Base-by-base conservation (phyloP, 1,140 invertebrate species). In the Coptotermes formosanus region DNA sequence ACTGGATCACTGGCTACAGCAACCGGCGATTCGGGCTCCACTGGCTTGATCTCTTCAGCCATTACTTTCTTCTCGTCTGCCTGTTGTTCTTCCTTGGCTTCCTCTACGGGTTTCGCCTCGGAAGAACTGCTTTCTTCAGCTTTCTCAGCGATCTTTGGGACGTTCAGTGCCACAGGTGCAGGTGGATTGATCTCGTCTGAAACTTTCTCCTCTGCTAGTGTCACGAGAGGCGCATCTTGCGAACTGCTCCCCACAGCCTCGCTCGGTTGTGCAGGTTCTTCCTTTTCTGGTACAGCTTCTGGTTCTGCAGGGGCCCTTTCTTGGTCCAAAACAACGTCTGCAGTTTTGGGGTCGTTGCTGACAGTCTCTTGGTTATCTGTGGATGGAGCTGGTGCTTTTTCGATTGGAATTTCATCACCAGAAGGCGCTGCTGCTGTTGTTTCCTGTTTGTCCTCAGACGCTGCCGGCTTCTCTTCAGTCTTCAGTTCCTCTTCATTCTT, bases 131-230 rank as follows among this genome's bases (percentile, higher is more conserved):
- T 38, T 64, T 83, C 32, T 48, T 55, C 75, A 52, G 59, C 82
- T 83, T 87, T 83, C 59, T 82, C 44, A 21, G 19, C n/a, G n/a
- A 11, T 45, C 44, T 44, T 45, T 21, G 84, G 82, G 32, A 52
- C 86, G 32, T 87, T 84, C 45, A 86, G 86, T 12, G 45, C 86
- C 23, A 38, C 88, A 25, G 85, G 44, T 19, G 86, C 86, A 43
- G 86, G 81, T 44, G 84, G 30, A 12, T 30, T 44, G 84, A 55
- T 30, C 32, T 69, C 64, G 9, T 88, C 88, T 11, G 48, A 75
- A n/a, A 86, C 75, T 82, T 88, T 85, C 32, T 88, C 88, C 81
- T 88, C 87, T 44, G 81, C 25, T 25, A 69, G 44, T 82, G 83
- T 83, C 30, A 85, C 84, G n/a, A 45, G 86, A 45, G 75, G 85